Evolutionary conservation across 2,888 invertebrate genomes (phyloP).

Genomic region (Eristalinus aeneus): DNA sequence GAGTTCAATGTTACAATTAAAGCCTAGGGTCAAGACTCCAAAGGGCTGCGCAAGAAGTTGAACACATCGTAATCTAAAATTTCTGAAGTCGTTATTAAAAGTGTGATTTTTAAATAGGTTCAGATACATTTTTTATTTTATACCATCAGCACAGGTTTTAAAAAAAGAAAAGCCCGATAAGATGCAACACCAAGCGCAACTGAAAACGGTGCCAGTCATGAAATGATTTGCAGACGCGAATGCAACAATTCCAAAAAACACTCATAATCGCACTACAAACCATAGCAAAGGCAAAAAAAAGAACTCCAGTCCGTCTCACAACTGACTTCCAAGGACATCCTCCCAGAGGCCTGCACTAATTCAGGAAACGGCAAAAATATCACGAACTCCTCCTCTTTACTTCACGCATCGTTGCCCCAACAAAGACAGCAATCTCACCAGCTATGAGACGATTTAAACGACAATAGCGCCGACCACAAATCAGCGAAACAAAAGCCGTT

Average conservation of each 20-base stretch:
- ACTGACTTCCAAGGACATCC: not conserved
- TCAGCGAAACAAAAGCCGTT: slow-evolving; percentile 55
- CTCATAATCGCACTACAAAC: not conserved
- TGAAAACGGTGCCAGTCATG: not conserved
- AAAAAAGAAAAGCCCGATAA: no score
- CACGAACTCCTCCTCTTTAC: not conserved
- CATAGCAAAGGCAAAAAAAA: not conserved
- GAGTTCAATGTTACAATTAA: no score
- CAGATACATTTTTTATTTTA: no score
- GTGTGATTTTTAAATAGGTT: no score
- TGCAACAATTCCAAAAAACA: not conserved
- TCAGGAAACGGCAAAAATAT: not conserved
- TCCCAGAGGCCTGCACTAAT: not conserved
- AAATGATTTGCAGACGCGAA: no score
- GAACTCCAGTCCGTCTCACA: not conserved
- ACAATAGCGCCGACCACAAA: slow-evolving; percentile 43
- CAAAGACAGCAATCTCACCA: slow-evolving; percentile 13
- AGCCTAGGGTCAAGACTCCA: no score
- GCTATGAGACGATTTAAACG: slow-evolving; percentile 5
- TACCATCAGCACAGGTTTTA: no score
- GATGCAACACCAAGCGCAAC: no score
- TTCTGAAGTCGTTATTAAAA: no score
- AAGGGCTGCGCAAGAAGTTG: no score
- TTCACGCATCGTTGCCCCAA: slow-evolving; percentile 34
- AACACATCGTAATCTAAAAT: no score